Conservation (phyloP, 2,113 vertebrate genomes). For the Ageneiosus marmoratus region DNA sequence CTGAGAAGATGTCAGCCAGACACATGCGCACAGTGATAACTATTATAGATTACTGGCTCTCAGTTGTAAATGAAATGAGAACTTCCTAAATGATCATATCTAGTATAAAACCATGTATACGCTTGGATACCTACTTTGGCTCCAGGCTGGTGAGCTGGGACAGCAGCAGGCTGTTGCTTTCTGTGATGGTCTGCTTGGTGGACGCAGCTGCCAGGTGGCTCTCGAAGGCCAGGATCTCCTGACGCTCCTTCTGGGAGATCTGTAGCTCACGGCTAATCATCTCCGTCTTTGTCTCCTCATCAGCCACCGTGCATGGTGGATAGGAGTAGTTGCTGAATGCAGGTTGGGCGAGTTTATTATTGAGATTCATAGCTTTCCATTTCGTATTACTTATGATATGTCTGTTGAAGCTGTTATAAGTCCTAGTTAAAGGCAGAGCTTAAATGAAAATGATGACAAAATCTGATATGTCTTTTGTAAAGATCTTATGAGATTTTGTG, state of each 20-base stretch:
- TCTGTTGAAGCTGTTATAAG: not conserved
- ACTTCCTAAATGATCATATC: not conserved
- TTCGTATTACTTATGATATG: no score
- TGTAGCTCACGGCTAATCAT: constrained; percentile 95
- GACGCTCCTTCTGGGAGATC: constrained; percentile 92
- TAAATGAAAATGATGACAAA: no score
- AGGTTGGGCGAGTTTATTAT: not conserved
- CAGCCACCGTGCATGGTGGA: constrained; percentile 91
- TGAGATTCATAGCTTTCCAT: not conserved
- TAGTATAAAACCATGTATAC: not conserved
- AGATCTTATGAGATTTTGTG: not conserved
- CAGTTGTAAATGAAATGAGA: not conserved
- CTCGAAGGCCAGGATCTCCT: constrained; percentile 96
- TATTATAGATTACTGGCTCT: not conserved
- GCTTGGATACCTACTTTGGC: constrained; percentile 81
- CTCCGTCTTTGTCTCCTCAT: constrained; percentile 92
- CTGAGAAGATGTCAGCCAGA: constrained; percentile 71
- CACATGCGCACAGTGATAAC: not conserved
- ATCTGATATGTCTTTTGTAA: no score
- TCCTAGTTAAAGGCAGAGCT: not conserved
- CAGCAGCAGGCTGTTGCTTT: constrained; percentile 93
- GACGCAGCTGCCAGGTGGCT: constrained; percentile 95
- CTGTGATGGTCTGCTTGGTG: constrained; percentile 97
- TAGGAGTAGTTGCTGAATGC: constrained; percentile 88
- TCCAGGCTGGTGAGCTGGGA: constrained; percentile 96